Evolutionary conservation across 2,888 invertebrate species (phyloP).

Genomic region (Frankliniella fusca): DNA sequence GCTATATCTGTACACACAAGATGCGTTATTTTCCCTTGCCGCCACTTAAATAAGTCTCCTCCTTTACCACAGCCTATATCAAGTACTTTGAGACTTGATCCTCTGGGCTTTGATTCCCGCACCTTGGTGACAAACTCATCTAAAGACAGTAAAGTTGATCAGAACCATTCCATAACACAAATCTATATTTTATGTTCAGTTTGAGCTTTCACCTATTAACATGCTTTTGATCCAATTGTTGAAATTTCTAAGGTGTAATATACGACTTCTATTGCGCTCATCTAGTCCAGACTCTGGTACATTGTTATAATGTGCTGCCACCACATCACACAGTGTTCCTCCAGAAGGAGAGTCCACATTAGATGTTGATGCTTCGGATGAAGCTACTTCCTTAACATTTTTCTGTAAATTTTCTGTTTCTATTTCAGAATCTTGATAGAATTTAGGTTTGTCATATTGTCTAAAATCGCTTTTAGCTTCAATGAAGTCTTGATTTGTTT

Average conservation of each 20-base stretch:
- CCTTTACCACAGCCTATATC: constrained; percentile 99
- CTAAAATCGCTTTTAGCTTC: too few species aligned
- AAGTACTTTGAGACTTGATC: constrained; percentile 67
- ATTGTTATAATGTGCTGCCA: constrained; percentile 92
- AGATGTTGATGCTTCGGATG: not conserved
- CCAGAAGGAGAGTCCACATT: not conserved
- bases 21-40: constrained; percentile 72
- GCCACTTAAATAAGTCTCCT: constrained; percentile 97
- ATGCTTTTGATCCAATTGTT: constrained; percentile 99
- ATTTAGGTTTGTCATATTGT: not conserved
- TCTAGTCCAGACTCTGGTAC: constrained; percentile 76
- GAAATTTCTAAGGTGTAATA: constrained; percentile 91
- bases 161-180: constrained; percentile 29
- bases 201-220: constrained; percentile 69
- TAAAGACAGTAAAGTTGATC: constrained; percentile 38
- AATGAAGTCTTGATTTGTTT: not conserved
- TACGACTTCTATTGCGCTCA: constrained; percentile 80
- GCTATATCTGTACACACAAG: constrained; percentile 93
- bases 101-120: constrained; percentile 59
- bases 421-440: not conserved
- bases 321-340: constrained; percentile 48
- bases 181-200: not conserved
- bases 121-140: constrained; percentile 60
- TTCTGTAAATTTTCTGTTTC: not conserved
- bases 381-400: not conserved